A percentile compares a stretch with the other conserved stretches of the same genome.
These are phyloP conservation scores for Sussaba pulchella DNA, from an alignment of 2,888 invertebrate genomes.

Conservation along the genomic window DNA sequence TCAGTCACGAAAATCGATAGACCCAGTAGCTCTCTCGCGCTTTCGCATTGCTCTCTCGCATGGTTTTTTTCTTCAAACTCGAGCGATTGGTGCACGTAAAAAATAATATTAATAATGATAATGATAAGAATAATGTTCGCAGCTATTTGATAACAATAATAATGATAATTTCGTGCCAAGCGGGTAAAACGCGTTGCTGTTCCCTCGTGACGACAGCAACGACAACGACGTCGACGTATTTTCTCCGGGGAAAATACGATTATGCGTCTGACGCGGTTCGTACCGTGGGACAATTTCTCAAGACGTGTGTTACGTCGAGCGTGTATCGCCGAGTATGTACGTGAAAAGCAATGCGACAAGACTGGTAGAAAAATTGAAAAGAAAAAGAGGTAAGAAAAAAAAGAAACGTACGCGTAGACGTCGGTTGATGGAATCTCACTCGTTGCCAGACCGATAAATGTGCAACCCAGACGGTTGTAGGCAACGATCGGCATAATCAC, in stretches of 20 bases:
- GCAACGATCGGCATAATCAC: neutral
- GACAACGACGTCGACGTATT: slow-evolving; percentile 33
- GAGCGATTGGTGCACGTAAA: slow-evolving; percentile 30
- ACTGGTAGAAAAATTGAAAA: neutral
- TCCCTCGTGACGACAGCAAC: slow-evolving; percentile 11
- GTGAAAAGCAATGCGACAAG: slow-evolving; percentile 13
- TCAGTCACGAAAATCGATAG: slow-evolving; percentile 65
- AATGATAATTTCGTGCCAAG: slow-evolving; percentile 57
- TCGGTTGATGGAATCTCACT: slow-evolving; percentile 6
- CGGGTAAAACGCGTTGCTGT: slow-evolving; percentile 33
- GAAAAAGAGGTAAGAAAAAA: slow-evolving; percentile 6
- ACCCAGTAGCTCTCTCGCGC: slow-evolving; percentile 18
- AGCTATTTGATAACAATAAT: no score
- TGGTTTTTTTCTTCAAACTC: neutral
- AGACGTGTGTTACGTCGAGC: slow-evolving; percentile 8
- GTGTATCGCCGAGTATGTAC: neutral
- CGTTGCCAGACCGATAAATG: neutral
- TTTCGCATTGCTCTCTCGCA: neutral
- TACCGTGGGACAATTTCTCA: slow-evolving; percentile 60
- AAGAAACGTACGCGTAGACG: slow-evolving; percentile 15
- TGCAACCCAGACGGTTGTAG: slow-evolving; percentile 2
- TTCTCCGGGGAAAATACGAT: slow-evolving; percentile 53
- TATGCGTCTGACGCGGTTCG: slow-evolving; percentile 44
- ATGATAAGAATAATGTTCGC: no score
- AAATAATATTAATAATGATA: slow-evolving; percentile 61